These are phyloP conservation scores for Chaetura pelagica DNA, from an alignment of 2,113 vertebrate genomes.

Conservation along the genomic window DNA sequence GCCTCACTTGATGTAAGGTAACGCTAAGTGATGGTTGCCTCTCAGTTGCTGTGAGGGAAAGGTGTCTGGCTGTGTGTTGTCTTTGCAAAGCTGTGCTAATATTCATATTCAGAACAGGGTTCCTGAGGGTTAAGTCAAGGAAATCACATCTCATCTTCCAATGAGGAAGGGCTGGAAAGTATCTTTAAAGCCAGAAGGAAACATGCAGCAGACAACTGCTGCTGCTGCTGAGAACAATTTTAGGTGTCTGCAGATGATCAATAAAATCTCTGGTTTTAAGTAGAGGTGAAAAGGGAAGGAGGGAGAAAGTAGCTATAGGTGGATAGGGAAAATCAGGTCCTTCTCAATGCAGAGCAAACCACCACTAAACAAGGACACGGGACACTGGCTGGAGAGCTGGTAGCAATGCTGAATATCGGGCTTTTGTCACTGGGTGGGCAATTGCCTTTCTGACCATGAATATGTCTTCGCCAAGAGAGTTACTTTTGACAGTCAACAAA, in stretches of 20 bases:
- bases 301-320: background rate
- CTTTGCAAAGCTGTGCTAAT: background rate
- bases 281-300: background rate
- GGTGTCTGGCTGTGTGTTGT: background rate
- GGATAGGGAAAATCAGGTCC: background rate
- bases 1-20: background rate
- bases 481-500: background rate
- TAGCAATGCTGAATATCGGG: background rate
- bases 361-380: background rate
- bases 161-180: background rate
- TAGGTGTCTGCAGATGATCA: background rate
- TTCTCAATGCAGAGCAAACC: background rate
- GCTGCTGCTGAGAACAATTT: background rate
- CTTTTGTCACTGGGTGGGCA: background rate
- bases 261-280: background rate
- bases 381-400: background rate
- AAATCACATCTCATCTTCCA: background rate
- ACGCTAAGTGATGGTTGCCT: background rate
- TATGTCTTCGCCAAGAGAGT: background rate
- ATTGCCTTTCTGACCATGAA: background rate
- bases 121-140: background rate
- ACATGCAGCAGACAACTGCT: background rate
- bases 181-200: background rate
- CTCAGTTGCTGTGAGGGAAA: background rate
- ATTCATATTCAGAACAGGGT: background rate